Evolutionary conservation across 2,888 invertebrate species (phyloP), one percentile per base, ranked within the genome.

Genomic region (Hypomecis atomaria): DNA sequence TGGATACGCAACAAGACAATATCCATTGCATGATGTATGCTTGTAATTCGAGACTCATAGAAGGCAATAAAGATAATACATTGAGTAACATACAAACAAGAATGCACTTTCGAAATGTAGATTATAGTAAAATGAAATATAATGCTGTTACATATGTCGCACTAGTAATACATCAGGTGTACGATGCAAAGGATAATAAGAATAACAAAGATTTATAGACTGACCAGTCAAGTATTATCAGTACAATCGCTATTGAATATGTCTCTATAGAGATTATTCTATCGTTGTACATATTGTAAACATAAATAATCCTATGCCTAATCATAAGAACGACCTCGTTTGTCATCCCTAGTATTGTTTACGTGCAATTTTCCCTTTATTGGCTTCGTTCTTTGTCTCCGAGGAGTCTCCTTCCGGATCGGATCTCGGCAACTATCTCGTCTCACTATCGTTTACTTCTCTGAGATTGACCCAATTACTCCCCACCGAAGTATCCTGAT

Each of bases 31-130:
- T 70, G 63, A 68, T 66, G 57, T 62, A 66, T 66, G 58, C 59
- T 62, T 59, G 71, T 69, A 72, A 72, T 69, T 68, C 60, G 52
- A 71, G 56, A 63, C 62, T 62, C 56, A 69, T 64, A 65, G 59
- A 62, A 62, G 66, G 66, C 49, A 70, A 68, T 70, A 69, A 69
- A 65, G 66, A 63, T 68, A 64, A 59, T 70, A 65, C 49, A 59
- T 69, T 68, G 63, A 49, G 63, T 65, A 70, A 72, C 54, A 58
- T 67, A 58, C 55, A 52, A 66, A 65, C 59, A 64, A 67, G 65
- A 66, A 66, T 64, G 52, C 57, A 65, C 67, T 74, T 74, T 74
- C 70, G 65, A 67, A 69, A 74, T 60, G 13, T 59, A 60, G 56
- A 61, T 48, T 56, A 44, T 36, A 50, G 50, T 58, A 42, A 50